Conservation (phyloP, 2,113 vertebrate species). For the Entomyzon cyanotis region DNA sequence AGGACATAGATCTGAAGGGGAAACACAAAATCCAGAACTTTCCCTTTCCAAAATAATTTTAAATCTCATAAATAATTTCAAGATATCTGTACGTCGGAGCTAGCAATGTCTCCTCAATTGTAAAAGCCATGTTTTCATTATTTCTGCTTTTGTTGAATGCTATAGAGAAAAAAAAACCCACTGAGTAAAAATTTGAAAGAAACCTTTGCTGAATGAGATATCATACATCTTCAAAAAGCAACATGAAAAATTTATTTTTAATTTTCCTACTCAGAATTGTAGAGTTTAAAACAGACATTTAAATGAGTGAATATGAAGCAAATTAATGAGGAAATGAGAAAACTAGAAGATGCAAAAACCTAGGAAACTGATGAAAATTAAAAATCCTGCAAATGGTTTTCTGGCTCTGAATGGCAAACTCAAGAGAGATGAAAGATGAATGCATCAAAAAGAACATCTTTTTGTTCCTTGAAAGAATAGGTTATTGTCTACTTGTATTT, state of each 20-base stretch:
- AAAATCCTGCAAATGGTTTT: neutral
- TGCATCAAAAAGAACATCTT: conserved; percentile 30
- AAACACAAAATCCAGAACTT: neutral
- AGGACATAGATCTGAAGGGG: neutral
- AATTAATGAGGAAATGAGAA: neutral
- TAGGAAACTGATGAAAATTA: conserved; percentile 2
- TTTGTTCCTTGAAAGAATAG: conserved; percentile 57
- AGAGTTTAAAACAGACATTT: neutral
- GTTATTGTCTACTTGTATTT: conserved; percentile 46
- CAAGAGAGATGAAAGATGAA: conserved; percentile 42
- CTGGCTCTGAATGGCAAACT: conserved; percentile 16
- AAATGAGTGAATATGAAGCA: neutral
- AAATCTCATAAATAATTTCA: neutral
- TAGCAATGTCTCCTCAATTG: neutral
- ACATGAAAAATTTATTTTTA: neutral
- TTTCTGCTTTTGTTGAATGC: neutral
- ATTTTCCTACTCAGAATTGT: neutral
- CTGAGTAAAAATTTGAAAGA: neutral
- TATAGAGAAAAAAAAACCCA: neutral
- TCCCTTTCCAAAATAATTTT: neutral
- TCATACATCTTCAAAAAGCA: neutral
- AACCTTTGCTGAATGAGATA: neutral
- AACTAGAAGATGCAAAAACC: neutral
- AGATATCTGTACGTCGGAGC: neutral
- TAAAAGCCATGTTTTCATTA: neutral